These are phyloP conservation scores for Eupithecia vulgata DNA, from an alignment of 2,888 invertebrate genomes.

Conservation along the genomic window DNA sequence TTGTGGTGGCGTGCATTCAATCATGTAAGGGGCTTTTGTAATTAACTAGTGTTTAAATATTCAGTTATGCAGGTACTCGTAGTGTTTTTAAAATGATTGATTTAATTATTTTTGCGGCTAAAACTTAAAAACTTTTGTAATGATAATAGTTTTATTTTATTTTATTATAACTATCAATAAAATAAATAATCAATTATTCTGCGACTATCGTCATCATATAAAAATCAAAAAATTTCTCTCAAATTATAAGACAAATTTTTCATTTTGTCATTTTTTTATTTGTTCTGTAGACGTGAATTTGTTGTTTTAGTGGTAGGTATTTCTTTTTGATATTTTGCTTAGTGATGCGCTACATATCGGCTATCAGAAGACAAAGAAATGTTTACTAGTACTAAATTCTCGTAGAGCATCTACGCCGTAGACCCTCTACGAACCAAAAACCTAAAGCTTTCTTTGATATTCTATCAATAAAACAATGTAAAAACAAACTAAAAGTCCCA, in stretches of 20 bases:
- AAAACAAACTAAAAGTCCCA: constrained; percentile 43
- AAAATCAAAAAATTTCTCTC: no score
- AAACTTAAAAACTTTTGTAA: not conserved
- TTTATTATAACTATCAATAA: no score
- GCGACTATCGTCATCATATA: no score
- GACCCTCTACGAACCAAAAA: not conserved
- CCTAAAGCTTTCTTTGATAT: constrained; percentile 2
- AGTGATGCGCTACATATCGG: no score
- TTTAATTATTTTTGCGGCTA: not conserved
- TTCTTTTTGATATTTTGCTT: no score
- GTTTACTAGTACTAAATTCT: not conserved
- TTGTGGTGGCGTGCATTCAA: constrained; percentile 51
- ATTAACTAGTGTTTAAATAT: constrained; percentile 32
- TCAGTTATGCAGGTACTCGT: constrained; percentile 31
- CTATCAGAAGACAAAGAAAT: not conserved
- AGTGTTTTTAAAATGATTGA: constrained; percentile 9
- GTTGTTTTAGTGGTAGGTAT: no score
- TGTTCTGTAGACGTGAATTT: no score
- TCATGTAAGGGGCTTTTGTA: constrained; percentile 48
- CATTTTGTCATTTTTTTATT: no score
- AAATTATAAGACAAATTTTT: no score
- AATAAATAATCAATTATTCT: no score
- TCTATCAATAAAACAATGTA: constrained; percentile 12
- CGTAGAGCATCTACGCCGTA: constrained; percentile 9
- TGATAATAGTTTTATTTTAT: no score